Evolutionary conservation across 1,140 invertebrate genomes (phyloP), one percentile per base, ranked within the genome.

Genomic region (Melanaphis sacchari): DNA sequence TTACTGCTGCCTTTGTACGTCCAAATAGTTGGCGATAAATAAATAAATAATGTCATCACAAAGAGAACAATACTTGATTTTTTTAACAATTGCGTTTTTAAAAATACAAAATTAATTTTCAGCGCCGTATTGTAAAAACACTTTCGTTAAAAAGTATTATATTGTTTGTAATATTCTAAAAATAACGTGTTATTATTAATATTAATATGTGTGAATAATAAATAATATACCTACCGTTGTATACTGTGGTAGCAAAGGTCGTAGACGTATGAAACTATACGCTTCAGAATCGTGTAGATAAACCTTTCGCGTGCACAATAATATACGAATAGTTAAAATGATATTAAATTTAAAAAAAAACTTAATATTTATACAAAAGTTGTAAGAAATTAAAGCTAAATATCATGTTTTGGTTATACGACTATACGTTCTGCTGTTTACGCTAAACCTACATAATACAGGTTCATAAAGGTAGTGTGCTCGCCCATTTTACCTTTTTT

Each of bases 51-150:
- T 22, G 7, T 24, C 36, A 38, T 38, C 18, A 18, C 40, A 84
- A 41, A 41, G 82, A 84, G 38, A 40, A 84, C 22, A 41, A 84
- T 84, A 84, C 38, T 41, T 0, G 22, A 11, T 84, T 84, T 38
- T 66, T 66, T 66, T 66, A n/a, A 84, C 38, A 26, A 24, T 24
- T 22, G 82, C 38, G 8, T 41, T 40, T 24, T 26, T 31, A 84
- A 66, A 84, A 84, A 26, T 84, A 22, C 36, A 84, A 84, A 84
- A 84, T 84, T 84, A 84, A 84, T 41, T 41, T 84, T 84, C 38
- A 26, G 38, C 5, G 18, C 40, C 82, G 24, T 26, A 26, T 84
- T 66, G 31, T 66, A n/a, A n/a, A 18, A 66, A n/a, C 59, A 66
- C 59, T n/a, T n/a, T n/a, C 59, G n/a, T 76, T n/a, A 76, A n/a